Conservation (phyloP, 2,113 vertebrate species). For the Illadopsis cleaveri region DNA sequence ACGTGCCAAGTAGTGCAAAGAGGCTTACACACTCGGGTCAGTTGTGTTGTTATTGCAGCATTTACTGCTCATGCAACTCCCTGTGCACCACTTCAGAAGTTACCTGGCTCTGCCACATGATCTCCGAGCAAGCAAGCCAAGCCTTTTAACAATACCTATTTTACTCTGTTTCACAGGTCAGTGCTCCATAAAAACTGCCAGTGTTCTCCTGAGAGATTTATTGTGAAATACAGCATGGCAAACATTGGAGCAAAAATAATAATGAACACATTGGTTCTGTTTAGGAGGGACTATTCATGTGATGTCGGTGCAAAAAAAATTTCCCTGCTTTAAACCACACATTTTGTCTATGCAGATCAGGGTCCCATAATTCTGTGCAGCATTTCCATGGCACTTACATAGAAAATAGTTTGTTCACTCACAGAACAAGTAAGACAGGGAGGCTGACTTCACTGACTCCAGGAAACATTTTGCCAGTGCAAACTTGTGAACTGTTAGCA, state of each 20-base stretch:
- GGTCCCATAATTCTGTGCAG: not conserved
- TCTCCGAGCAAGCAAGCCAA: not conserved
- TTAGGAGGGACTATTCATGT: not conserved
- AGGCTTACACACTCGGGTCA: not conserved
- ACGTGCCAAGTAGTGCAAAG: not conserved
- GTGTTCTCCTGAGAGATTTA: slow-evolving; percentile 4
- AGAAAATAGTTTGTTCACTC: slow-evolving; percentile 18
- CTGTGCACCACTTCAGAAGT: not conserved
- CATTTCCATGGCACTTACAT: not conserved
- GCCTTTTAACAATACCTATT: slow-evolving; percentile 28
- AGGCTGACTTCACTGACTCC: slow-evolving; percentile 19
- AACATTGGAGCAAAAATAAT: not conserved
- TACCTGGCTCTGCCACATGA: slow-evolving; percentile 29
- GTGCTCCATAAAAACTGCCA: not conserved
- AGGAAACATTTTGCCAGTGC: slow-evolving; percentile 43
- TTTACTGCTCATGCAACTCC: not conserved
- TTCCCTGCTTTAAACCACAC: not conserved
- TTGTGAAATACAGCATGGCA: not conserved
- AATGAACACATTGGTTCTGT: not conserved
- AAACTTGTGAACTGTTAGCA: slow-evolving; percentile 39
- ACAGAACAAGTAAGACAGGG: not conserved
- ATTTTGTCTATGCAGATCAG: not conserved
- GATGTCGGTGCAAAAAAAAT: not conserved
- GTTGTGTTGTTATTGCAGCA: not conserved
- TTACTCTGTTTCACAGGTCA: slow-evolving; percentile 51